Conservation (phyloP, 2,888 invertebrate genomes). For the Hydrotaea cyrtoneurina region DNA sequence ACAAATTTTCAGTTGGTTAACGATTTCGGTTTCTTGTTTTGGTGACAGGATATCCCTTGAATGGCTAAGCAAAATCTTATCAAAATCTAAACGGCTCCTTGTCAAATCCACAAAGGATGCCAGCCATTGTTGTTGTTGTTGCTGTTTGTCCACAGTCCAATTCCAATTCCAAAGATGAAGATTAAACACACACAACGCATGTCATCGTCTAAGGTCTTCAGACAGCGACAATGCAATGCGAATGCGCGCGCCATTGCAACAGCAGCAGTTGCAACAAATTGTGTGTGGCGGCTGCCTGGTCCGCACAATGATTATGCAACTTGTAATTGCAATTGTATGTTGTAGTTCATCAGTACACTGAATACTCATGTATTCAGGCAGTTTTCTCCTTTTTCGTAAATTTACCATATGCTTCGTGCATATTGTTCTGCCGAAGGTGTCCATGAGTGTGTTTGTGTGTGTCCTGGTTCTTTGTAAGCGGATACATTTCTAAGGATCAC, state of each 20-base stretch:
- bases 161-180: constrained; percentile 57
- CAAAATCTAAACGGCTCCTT: constrained; percentile 40
- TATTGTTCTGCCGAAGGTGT: background rate
- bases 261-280: constrained; percentile 47
- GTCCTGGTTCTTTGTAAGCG: constrained; percentile 48
- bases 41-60: too few relatives aligned
- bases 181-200: constrained; percentile 49
- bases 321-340: constrained; percentile 65
- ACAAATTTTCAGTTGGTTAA: too few relatives aligned
- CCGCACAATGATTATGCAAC: constrained; percentile 62
- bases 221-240: constrained; percentile 39
- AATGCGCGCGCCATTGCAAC: background rate
- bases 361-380: background rate
- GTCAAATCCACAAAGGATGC: background rate
- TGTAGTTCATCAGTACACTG: constrained; percentile 25
- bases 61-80: constrained; percentile 52
- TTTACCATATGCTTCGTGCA: constrained; percentile 56
- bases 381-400: background rate
- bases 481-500: constrained; percentile 41
- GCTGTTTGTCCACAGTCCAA: constrained; percentile 26
- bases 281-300: background rate
- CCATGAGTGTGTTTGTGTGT: constrained; percentile 40
- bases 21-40: too few relatives aligned
- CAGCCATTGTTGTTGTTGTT: constrained; percentile 11
- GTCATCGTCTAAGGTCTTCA: constrained; percentile 10